These are phyloP conservation scores for Pontoporia blainvillei DNA, from an alignment of 2,113 vertebrate genomes.

Conservation along the genomic window DNA sequence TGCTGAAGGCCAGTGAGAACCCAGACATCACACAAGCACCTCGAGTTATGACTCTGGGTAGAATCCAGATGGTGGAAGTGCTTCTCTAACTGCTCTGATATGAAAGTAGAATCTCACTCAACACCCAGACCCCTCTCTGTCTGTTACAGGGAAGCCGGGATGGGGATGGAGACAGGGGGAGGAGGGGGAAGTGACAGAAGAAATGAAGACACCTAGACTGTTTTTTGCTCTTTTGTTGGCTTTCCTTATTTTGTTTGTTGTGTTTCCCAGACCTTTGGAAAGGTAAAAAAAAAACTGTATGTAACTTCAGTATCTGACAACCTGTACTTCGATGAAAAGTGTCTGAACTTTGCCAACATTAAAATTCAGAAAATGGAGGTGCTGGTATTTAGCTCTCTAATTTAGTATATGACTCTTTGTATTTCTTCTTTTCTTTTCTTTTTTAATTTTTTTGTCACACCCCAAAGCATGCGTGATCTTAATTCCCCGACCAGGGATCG, in stretches of 20 bases:
- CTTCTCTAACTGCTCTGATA: not conserved
- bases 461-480: not conserved
- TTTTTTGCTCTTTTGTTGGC: not conserved
- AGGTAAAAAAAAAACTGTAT: not conserved
- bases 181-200: fast-evolving
- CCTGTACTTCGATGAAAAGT: not conserved
- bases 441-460: not conserved
- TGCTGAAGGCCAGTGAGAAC: not conserved
- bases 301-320: not conserved
- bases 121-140: not conserved
- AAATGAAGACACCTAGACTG: not conserved
- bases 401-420: not conserved
- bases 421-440: slow-evolving; percentile 11
- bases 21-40: not conserved
- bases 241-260: not conserved
- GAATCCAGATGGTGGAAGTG: not conserved
- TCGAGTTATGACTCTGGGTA: not conserved
- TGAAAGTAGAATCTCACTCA: not conserved
- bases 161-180: not conserved
- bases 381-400: not conserved
- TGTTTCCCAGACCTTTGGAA: not conserved
- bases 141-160: not conserved
- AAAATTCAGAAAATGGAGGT: not conserved
- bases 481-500: not conserved
- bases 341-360: not conserved